phyloP scores from a whole-genome alignment of 2,797 vertebrate genomes.

The Mallotus villosus region DNA sequence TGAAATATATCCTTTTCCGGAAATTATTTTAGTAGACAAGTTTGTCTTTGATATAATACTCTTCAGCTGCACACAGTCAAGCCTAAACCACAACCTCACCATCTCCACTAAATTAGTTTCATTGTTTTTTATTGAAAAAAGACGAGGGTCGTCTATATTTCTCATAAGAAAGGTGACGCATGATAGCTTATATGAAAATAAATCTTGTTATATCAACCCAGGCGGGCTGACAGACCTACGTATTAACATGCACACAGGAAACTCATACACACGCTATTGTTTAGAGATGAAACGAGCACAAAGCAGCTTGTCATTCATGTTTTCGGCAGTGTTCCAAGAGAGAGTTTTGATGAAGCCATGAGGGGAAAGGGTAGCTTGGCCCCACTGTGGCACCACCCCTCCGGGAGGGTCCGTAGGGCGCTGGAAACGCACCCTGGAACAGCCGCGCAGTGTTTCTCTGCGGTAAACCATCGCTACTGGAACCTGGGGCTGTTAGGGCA shows the following conservation, averaged over 20 bases:
- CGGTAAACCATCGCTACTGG: slow-evolving; percentile 71
- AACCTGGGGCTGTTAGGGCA: slow-evolving; percentile 63
- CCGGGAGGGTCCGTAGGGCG: slow-evolving; percentile 54
- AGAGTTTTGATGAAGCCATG: slow-evolving; percentile 52
- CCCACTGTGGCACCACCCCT: slow-evolving; percentile 45
- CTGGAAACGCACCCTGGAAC: slow-evolving; percentile 60
- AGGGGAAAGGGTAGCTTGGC: slow-evolving; percentile 46
- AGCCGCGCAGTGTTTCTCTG: slow-evolving; percentile 73
- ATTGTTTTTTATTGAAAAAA: slow-evolving; percentile 36
- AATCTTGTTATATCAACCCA: neutral
- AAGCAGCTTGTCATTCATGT: neutral
- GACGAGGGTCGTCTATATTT: slow-evolving; percentile 20
- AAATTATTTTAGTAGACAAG: slow-evolving; percentile 47
- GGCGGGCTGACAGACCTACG: neutral
- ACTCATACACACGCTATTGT: neutral
- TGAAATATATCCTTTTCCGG: slow-evolving; percentile 34
- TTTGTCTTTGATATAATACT: slow-evolving; percentile 50
- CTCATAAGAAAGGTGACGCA: neutral
- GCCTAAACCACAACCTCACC: slow-evolving; percentile 42
- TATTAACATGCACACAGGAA: neutral
- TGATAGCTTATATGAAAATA: neutral
- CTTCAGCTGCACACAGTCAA: slow-evolving; percentile 30
- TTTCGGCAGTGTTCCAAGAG: neutral
- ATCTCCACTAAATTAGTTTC: slow-evolving; percentile 15
- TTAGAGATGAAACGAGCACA: neutral